A percentile compares a stretch with the other conserved stretches of the same genome.
Conservation (phyloP, 2,113 vertebrate genomes). For the Clarias batrachus region DNA sequence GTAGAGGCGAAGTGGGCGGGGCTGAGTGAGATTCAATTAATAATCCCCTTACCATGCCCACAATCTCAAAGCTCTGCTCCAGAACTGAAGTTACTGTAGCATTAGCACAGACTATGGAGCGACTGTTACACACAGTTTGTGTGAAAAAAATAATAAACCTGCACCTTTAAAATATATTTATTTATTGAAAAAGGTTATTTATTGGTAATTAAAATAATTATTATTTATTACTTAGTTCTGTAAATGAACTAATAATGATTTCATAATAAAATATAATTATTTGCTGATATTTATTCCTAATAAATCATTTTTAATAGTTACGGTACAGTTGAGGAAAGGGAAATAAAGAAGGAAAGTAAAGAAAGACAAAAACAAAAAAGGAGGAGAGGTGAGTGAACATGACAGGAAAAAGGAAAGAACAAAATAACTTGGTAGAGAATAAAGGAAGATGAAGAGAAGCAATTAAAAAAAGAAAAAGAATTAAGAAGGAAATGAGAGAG, state of each 20-base stretch:
- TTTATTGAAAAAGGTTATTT: not conserved
- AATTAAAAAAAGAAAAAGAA: not conserved
- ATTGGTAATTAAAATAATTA: not conserved
- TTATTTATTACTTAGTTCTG: no score
- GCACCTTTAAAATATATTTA: not conserved
- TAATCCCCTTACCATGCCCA: not conserved
- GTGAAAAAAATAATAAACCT: not conserved
- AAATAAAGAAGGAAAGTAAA: not conserved
- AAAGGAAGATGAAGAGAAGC: constrained; percentile 42
- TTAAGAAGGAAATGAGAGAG: constrained; percentile 65
- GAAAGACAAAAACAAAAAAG: not conserved
- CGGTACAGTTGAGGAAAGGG: not conserved
- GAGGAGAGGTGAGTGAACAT: not conserved
- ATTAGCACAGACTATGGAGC: no score
- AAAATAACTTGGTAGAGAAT: constrained; percentile 45
- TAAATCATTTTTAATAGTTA: no score
- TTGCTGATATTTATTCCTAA: no score
- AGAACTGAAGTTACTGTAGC: not conserved
- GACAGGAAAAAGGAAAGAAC: constrained; percentile 63
- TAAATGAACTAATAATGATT: no score
- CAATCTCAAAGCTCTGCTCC: not conserved
- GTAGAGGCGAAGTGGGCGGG: not conserved
- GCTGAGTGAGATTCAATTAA: not conserved
- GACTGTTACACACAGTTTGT: no score
- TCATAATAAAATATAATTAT: no score